Conservation (phyloP, 2,888 invertebrate genomes). For the Brachypalpus laphriformis region DNA sequence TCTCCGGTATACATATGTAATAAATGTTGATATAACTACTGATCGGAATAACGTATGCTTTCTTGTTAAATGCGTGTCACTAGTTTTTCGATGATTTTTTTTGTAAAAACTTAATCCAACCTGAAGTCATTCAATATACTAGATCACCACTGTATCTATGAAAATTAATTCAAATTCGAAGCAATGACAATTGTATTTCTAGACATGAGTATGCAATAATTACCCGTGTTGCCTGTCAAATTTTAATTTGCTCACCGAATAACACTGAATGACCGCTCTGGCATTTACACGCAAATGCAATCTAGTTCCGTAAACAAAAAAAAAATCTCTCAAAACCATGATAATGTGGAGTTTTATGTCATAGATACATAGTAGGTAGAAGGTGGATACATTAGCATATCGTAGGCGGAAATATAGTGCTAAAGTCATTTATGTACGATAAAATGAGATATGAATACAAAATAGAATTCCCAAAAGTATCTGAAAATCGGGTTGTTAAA, state of each 20-base stretch:
- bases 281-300: background rate
- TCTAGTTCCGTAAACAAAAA: background rate
- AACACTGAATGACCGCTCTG: background rate
- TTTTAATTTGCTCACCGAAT: too few relatives aligned
- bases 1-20: too few relatives aligned
- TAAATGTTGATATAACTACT: too few relatives aligned
- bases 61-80: too few relatives aligned
- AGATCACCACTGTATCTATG: too few relatives aligned
- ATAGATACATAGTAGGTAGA: background rate
- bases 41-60: too few relatives aligned
- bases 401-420: slow-evolving; percentile 36
- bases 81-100: too few relatives aligned
- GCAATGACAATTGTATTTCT: too few relatives aligned
- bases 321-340: background rate
- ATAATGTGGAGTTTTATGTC: background rate
- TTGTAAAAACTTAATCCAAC: too few relatives aligned
- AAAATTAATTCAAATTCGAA: too few relatives aligned
- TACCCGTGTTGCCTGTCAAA: background rate
- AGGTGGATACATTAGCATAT: slow-evolving; percentile 31
- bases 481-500: background rate
- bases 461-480: background rate
- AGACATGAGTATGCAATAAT: background rate
- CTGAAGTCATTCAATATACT: too few relatives aligned
- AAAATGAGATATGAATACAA: slow-evolving; percentile 34
- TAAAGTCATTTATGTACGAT: slow-evolving; percentile 12